Evolutionary conservation across 2,113 vertebrate species (phyloP).

Genomic region (Gobiocypris rarus): DNA sequence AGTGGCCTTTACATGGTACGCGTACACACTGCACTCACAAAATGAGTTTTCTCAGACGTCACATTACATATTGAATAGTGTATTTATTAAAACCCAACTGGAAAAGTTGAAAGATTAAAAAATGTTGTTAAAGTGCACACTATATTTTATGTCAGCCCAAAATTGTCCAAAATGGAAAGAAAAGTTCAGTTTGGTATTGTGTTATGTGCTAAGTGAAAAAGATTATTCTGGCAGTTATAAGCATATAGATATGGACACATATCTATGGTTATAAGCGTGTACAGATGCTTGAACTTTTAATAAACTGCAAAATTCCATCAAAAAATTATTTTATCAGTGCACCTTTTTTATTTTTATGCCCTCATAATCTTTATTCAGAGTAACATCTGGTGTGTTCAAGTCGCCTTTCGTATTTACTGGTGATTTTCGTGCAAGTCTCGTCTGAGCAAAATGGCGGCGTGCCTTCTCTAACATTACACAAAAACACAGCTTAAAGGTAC

Average conservation of each 20-base stretch:
- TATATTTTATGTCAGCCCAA: neutral
- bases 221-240: neutral
- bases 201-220: neutral
- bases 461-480: too few relatives aligned
- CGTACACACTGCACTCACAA: neutral
- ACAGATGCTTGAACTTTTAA: neutral
- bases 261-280: neutral
- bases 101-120: neutral
- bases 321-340: too few relatives aligned
- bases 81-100: neutral
- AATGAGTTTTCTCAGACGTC: neutral
- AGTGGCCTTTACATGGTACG: neutral
- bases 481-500: too few relatives aligned
- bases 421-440: too few relatives aligned
- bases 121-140: neutral
- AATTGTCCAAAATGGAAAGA: neutral
- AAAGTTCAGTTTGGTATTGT: neutral
- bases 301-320: too few relatives aligned
- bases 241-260: too few relatives aligned
- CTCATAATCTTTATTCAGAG: too few relatives aligned
- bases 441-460: too few relatives aligned
- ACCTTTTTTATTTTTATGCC: too few relatives aligned
- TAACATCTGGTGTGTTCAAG: too few relatives aligned
- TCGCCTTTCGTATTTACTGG: too few relatives aligned
- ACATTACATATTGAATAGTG: neutral